These are phyloP conservation scores for Heterocephalus glaber DNA, from an alignment of 2,113 vertebrate species.

Conservation along the genomic window DNA sequence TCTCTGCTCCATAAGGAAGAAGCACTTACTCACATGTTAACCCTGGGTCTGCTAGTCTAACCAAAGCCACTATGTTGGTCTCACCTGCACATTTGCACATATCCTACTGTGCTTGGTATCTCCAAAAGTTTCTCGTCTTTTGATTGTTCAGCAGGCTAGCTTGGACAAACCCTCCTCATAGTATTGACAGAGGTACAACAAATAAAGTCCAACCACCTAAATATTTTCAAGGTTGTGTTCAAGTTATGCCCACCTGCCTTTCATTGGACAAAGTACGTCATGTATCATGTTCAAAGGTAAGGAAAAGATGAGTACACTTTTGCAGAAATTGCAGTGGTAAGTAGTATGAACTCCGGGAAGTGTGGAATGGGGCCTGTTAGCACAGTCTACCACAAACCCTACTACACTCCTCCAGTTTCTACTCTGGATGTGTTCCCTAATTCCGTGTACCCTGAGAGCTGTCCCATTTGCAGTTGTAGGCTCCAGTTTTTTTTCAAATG, in stretches of 20 bases:
- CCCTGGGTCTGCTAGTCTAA: not conserved
- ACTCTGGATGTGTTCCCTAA: not conserved
- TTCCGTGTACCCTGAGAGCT: not conserved
- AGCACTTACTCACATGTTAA: not conserved
- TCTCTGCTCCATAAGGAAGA: not conserved
- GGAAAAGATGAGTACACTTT: not conserved
- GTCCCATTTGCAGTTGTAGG: not conserved
- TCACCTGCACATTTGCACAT: not conserved
- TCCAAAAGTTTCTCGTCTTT: not conserved
- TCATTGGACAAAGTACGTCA: not conserved
- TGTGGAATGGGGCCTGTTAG: not conserved
- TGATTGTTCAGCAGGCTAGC: not conserved
- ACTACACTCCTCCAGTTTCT: not conserved
- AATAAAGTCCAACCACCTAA: not conserved
- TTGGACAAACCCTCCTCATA: not conserved
- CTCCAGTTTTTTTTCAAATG: conserved; percentile 32
- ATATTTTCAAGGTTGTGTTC: not conserved
- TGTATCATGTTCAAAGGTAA: not conserved
- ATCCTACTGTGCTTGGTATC: not conserved
- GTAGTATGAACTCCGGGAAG: not conserved
- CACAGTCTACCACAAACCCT: too few relatives aligned
- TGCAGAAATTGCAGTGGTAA: not conserved
- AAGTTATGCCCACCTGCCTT: not conserved
- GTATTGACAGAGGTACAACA: not conserved
- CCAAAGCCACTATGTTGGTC: not conserved